Evolutionary conservation across 2,797 vertebrate species (phyloP), one percentile per base, ranked within the genome.

Genomic region (Xerus rutilus): DNA sequence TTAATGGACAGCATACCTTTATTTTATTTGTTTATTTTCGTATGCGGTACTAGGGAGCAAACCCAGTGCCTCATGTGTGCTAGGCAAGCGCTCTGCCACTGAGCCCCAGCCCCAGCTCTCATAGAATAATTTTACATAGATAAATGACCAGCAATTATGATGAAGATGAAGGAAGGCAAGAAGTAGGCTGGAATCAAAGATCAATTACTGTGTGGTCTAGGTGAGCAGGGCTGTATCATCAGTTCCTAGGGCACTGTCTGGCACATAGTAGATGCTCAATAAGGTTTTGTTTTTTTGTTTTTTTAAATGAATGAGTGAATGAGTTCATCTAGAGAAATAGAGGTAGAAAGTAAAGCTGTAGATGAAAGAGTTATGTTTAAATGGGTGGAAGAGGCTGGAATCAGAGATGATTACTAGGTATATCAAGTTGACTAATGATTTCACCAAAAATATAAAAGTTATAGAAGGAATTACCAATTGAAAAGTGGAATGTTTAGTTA

Each of bases 401-500:
- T 87, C 74, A 47, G 35, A 35, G 43, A 39, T 83, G 30, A 23
- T 59, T 74, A 77, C 30, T 15, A 35, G 43, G 32, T 64, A 17
- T 43, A 43, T 85, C 20, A 79, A 7, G 57, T 52, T 89, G 35
- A 47, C 49, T 72, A 57, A 52, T 77, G 64, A 20, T 54, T 23
- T 70, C 54, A 76, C 43, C 43, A 57, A 70, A 87, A 62, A 91
- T 83, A 45, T 8, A 2, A 52, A 43, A 47, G 32, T 52, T 62
- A 52, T 49, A 69, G 70, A 83, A 91, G 87, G 62, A 83, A 77
- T 87, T 69, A 43, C 30, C 7, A 28, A 18, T 70, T 91, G 20
- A 47, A 93, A 93, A 70, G 86, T 70, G n/a, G 49, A 25, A 45
- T 69, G 5, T 81, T 77, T 86, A 91, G 30, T 91, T 96, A 81